Base-by-base conservation (phyloP, 2,113 vertebrate genomes). In the Platichthys flesus region DNA sequence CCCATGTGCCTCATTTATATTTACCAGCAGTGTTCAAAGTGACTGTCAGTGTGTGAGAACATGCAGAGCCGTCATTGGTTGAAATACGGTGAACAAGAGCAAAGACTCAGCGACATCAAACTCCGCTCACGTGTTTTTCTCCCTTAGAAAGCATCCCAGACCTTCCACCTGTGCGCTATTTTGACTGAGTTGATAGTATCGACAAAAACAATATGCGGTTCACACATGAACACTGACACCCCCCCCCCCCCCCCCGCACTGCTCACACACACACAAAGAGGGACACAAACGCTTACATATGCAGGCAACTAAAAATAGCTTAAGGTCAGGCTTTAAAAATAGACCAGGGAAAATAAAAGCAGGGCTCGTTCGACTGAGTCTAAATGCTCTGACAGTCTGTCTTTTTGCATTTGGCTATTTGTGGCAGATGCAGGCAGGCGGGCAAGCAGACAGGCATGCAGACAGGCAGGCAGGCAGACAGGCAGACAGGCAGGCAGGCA, bases 301-400 rank as follows among this genome's bases (percentile, higher is more conserved):
- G 89, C 89, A 91, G 75, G 67, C 79, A 74, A 87, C 91, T 92
- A 93, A 90, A 93, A 93, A 94, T 93, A 94, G 87, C 66, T 51
- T 57, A 61, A 76, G 85, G 79, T 88, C 80, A 82, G 72, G 54
- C 73, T 78, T 86, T 88, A 92, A 89, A 94, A 93, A 94, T 93
- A 93, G 92, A 93, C 70, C 57, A 58, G 86, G 49, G 83, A 68
- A 88, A 91, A 90, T 87, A 92, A 89, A 87, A 88, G 87, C 89
- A 79, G 83, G 74, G 80, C 80, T 85, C 65, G 78, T 83, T 85
- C 35, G 67, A 72, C 85, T 86, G 91, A 87, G 87, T 92, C 74
- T 89, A 91, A 93, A 90, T 76, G 86, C 86, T 90, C 76, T 93
- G 91, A 92, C 91, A 90, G 85, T 91, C 88, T 92, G 89, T 92